Evolutionary conservation across 1,140 invertebrate genomes (phyloP).

Genomic region (Caenorhabditis tropicalis): DNA sequence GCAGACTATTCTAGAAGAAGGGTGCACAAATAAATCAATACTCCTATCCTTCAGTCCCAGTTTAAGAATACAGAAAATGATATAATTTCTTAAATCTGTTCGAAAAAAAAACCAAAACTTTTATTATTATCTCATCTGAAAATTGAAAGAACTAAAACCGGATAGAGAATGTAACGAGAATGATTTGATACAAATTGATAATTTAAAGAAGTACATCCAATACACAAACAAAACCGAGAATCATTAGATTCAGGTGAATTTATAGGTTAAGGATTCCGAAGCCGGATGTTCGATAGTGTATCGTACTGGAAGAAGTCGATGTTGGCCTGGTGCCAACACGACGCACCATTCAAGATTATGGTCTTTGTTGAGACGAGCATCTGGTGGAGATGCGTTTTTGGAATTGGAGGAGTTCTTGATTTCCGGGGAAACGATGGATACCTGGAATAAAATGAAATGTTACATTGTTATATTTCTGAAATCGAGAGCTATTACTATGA

Average conservation of each 20-base stretch:
- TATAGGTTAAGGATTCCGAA: slow-evolving; percentile 52
- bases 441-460: slow-evolving; percentile 49
- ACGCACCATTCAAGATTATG: slow-evolving; percentile 60
- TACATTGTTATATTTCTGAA: too few relatives aligned
- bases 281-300: slow-evolving; percentile 59
- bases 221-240: not conserved
- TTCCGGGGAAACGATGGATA: slow-evolving; percentile 61
- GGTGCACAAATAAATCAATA: too few relatives aligned
- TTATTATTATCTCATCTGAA: not conserved
- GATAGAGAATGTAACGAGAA: not conserved
- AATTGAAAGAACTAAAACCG: slow-evolving; percentile 32
- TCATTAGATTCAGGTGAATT: not conserved
- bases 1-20: too few relatives aligned
- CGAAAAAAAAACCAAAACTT: too few relatives aligned
- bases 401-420: slow-evolving; percentile 25
- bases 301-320: slow-evolving; percentile 50
- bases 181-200: slow-evolving; percentile 24
- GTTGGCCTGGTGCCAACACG: slow-evolving; percentile 57
- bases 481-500: too few relatives aligned
- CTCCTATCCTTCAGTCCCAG: too few relatives aligned
- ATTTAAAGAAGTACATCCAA: not conserved
- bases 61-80: too few relatives aligned
- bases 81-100: too few relatives aligned
- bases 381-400: slow-evolving; percentile 12
- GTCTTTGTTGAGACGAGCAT: slow-evolving; percentile 58